A percentile compares a stretch with the other conserved stretches of the same genome.
phyloP scores from a whole-genome alignment of 2,888 invertebrate species.

The Rhagophthalmus giganteus region DNA sequence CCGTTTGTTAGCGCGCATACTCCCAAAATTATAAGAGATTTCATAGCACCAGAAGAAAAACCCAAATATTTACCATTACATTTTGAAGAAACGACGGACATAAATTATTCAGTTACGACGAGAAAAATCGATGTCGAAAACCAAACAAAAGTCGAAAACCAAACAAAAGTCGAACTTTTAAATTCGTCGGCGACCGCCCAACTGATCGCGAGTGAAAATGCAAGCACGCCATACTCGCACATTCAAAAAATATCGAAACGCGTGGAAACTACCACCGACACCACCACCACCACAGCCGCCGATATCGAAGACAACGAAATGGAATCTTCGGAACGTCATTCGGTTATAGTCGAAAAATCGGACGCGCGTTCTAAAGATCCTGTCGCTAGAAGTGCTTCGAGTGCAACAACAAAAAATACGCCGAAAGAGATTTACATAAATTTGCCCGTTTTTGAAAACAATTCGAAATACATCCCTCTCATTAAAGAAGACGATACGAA shows the following conservation, averaged over 20 bases:
- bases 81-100: slow-evolving; percentile 46
- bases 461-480: slow-evolving; percentile 52
- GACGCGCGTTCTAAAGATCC: too few relatives aligned
- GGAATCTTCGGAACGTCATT: too few relatives aligned
- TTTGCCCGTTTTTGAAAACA: slow-evolving; percentile 51
- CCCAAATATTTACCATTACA: slow-evolving; percentile 50
- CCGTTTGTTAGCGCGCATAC: slow-evolving; percentile 80
- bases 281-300: too few relatives aligned
- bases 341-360: too few relatives aligned
- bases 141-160: too few relatives aligned
- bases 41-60: slow-evolving; percentile 45
- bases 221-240: slow-evolving; percentile 46
- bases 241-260: slow-evolving; percentile 51
- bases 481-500: slow-evolving; percentile 21
- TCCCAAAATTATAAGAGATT: slow-evolving; percentile 63
- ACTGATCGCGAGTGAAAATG: too few relatives aligned
- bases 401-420: not conserved
- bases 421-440: slow-evolving; percentile 40
- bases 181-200: too few relatives aligned
- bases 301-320: too few relatives aligned
- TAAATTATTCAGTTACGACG: too few relatives aligned
- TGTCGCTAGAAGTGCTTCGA: too few relatives aligned
- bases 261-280: slow-evolving; percentile 29
- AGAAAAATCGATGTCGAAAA: too few relatives aligned
- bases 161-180: too few relatives aligned